A percentile compares a stretch with the other conserved stretches of the same genome.
These are phyloP conservation scores for Pycnomerus fuliginosus DNA, from an alignment of 2,888 invertebrate species.

Conservation along the genomic window DNA sequence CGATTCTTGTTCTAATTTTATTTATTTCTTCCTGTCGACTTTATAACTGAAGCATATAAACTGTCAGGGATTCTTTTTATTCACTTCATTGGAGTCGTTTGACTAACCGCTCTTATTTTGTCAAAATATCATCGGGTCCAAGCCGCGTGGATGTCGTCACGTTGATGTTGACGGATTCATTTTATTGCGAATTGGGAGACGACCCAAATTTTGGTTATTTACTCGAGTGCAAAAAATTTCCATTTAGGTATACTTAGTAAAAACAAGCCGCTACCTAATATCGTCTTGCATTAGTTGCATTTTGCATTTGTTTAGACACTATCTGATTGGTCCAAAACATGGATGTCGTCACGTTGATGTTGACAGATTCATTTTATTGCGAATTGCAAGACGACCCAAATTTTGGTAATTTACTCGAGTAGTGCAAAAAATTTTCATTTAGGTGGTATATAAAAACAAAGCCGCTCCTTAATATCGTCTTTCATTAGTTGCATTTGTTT, in stretches of 20 bases:
- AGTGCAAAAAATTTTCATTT: no score
- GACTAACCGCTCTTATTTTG: slow-evolving; percentile 19
- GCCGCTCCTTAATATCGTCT: slow-evolving; percentile 1
- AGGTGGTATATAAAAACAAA: no score
- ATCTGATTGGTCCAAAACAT: neutral
- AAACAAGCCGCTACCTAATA: neutral
- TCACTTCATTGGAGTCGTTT: slow-evolving; percentile 19
- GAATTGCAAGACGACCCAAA: no score
- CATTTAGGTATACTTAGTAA: no score
- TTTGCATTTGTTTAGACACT: slow-evolving; percentile 9
- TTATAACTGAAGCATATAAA: slow-evolving; percentile 36
- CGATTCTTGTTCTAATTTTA: slow-evolving; percentile 40
- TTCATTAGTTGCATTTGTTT: slow-evolving; percentile 6
- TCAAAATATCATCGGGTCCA: slow-evolving; percentile 4
- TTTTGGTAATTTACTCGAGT: no score
- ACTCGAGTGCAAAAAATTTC: no score
- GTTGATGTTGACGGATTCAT: slow-evolving; percentile 1
- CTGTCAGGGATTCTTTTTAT: slow-evolving; percentile 26
- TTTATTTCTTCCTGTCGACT: slow-evolving; percentile 44
- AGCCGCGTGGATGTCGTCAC: slow-evolving; percentile 1
- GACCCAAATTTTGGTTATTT: no score
- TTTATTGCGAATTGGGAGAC: no score
- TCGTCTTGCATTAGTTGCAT: slow-evolving; percentile 1
- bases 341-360: slow-evolving; percentile 1
- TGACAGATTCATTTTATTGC: slow-evolving; percentile 6